Evolutionary conservation across 2,888 invertebrate genomes (phyloP).

Genomic region (Acanthosoma haemorrhoidale): DNA sequence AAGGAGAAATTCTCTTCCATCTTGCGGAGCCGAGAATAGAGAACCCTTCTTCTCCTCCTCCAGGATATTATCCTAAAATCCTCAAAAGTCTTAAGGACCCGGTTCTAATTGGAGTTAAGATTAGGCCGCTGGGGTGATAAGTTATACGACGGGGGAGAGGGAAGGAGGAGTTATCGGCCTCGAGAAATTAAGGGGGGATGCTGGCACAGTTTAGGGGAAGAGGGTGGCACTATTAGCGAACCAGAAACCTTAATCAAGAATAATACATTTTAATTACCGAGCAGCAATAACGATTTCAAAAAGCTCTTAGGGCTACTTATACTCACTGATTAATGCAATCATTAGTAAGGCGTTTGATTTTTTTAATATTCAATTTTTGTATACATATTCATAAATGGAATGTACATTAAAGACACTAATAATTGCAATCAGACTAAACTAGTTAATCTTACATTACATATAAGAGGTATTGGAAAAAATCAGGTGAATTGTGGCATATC

Average conservation of each 20-base stretch:
- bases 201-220: not conserved
- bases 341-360: no score
- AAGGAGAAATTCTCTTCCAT: not conserved
- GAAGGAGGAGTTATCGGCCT: not conserved
- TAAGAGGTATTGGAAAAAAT: no score
- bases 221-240: conserved; percentile 6
- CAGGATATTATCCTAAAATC: conserved; percentile 10
- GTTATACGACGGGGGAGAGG: conserved; percentile 1
- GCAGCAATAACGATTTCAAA: conserved; percentile 7
- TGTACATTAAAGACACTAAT: no score
- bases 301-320: conserved; percentile 14
- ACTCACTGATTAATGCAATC: no score
- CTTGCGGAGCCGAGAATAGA: not conserved
- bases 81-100: conserved; percentile 12
- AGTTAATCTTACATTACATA: no score
- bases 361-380: no score
- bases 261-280: conserved; percentile 25
- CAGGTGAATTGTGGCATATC: no score
- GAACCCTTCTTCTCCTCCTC: not conserved
- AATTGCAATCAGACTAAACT: no score
- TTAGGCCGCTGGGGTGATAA: conserved; percentile 18
- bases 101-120: conserved; percentile 13
- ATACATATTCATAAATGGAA: no score
- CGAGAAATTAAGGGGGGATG: conserved; percentile 5
- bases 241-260: conserved; percentile 14